phyloP scores from a whole-genome alignment of 2,888 invertebrate genomes.

The Ischnus inquisitorius region DNA sequence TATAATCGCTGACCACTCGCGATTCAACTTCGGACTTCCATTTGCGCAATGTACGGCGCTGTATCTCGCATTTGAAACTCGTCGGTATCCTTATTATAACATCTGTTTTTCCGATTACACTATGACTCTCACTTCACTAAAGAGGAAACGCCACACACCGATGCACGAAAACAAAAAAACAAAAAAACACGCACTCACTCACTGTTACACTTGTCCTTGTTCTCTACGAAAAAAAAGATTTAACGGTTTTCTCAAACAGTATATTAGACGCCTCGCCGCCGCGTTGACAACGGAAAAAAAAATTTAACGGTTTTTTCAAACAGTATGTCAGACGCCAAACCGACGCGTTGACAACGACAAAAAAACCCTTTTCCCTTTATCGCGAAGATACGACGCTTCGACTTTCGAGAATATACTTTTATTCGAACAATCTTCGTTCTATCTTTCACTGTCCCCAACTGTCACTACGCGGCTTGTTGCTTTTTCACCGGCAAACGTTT shows the following conservation, averaged over 20 bases:
- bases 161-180: background rate
- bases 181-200: background rate
- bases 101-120: conserved; percentile 28
- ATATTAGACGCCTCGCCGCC: too few relatives aligned
- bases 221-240: background rate
- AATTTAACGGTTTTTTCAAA: too few relatives aligned
- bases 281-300: too few relatives aligned
- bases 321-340: too few relatives aligned
- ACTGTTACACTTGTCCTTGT: background rate
- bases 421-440: background rate
- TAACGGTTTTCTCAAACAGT: too few relatives aligned
- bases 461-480: background rate
- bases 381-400: background rate
- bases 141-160: conserved; percentile 6
- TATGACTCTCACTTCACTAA: conserved; percentile 50
- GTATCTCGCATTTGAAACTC: background rate
- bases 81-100: conserved; percentile 1
- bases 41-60: conserved; percentile 26
- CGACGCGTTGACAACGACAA: too few relatives aligned
- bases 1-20: conserved; percentile 29
- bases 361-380: background rate
- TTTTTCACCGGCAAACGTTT: background rate
- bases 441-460: background rate
- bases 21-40: conserved; percentile 61
- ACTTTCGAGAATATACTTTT: background rate